Conservation (phyloP, 2,888 invertebrate genomes). For the Cerastis leucographa region DNA sequence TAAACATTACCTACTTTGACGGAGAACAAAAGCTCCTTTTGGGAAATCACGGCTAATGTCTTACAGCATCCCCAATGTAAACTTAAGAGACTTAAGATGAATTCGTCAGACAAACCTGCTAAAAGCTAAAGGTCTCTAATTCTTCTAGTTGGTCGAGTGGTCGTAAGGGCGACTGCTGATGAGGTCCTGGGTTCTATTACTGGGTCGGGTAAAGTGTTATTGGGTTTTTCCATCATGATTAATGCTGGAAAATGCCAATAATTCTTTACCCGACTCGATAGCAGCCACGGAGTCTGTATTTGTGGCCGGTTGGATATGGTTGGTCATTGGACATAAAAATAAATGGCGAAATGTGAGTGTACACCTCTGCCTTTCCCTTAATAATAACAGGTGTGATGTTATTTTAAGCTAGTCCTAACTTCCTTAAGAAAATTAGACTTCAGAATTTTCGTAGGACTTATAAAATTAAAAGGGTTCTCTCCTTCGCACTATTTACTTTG, state of each 20-base stretch:
- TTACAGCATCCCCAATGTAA: conserved; percentile 59
- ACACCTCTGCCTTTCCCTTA: too few species aligned
- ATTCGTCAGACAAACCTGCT: conserved; percentile 37
- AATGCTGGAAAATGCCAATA: too few species aligned
- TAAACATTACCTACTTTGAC: conserved; percentile 54
- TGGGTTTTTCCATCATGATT: too few species aligned
- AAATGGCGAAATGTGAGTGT: too few species aligned
- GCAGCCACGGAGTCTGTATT: too few species aligned
- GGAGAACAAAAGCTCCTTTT: conserved; percentile 64
- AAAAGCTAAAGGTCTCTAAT: conserved; percentile 20
- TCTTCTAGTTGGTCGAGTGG: background rate
- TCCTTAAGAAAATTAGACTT: conserved; percentile 23
- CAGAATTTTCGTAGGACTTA: conserved; percentile 16
- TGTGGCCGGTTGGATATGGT: too few species aligned
- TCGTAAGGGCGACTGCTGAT: too few species aligned
- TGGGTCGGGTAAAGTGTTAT: too few species aligned
- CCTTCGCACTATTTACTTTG: conserved; percentile 23
- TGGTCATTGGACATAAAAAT: too few species aligned
- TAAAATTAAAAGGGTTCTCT: conserved; percentile 26
- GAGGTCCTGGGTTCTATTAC: too few species aligned
- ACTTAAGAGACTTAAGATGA: conserved; percentile 57
- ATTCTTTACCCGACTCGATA: too few species aligned
- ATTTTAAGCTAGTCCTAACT: conserved; percentile 6
- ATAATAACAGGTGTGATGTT: too few species aligned
- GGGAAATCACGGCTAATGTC: conserved; percentile 71